Base-by-base conservation (phyloP, 2,113 vertebrate genomes). In the Anoura caudifer region DNA sequence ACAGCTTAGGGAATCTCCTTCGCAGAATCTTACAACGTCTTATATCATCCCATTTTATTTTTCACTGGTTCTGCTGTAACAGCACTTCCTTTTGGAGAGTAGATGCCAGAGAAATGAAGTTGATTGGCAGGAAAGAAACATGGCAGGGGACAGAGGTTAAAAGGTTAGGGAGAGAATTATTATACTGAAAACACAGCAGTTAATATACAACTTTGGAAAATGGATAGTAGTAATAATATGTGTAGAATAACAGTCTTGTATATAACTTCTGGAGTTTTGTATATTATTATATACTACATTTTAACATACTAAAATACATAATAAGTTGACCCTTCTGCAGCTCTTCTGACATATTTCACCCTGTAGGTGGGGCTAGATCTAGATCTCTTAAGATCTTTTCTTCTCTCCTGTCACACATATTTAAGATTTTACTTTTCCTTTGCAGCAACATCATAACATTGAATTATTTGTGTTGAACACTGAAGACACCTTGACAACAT, bases 131-230 rank as follows among this genome's bases (percentile, higher is more conserved):
- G 52, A 4, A 81, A 81, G 4, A 3, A 45, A 54, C 7, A 28
- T 0, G 26, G 5, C 14, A 13, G 43, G 24, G 22, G 28, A 26
- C 3, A 3, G 6, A 2, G 19, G 9, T 20, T 41, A 5, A 7
- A 16, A 16, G 1, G 2, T 16, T 7, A 24, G 16, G 7, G 17
- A 11, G 52, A 63, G 3, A 75, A 67, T 45, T 61, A 50, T 7
- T 61, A 33, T 0, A 43, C 4, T 84, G 38, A 38, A 61, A 72
- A 61, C 0, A 31, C 2, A 36, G 5, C 4, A 13, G 15, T 70
- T 77, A n/a, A 45, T 33, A 93, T 7, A 61, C 20, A 33, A 31
- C 31, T 63, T 92, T 87, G 75, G 33, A 79, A 81, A 79, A 69
- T 50, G 33, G 15, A 36, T 69, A 4, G 3, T 36, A 15, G 9